These are phyloP conservation scores for Sciurus carolinensis DNA, from an alignment of 2,797 vertebrate species.

Conservation along the genomic window DNA sequence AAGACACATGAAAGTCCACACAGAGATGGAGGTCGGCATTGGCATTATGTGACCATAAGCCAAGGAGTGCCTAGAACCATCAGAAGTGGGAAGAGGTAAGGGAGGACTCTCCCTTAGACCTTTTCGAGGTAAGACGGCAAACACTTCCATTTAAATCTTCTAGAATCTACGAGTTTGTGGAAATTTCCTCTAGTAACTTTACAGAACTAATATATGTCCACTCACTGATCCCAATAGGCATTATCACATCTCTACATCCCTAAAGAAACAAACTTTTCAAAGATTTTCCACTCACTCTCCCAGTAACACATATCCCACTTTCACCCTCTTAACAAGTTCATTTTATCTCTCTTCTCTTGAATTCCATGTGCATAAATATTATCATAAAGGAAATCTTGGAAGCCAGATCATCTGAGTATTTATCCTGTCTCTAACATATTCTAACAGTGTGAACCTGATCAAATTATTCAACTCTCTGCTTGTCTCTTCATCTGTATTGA, in stretches of 20 bases:
- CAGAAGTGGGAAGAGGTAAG: not conserved
- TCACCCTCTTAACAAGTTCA: not conserved
- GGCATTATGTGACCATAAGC: not conserved
- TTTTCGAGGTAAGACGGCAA: not conserved
- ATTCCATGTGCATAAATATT: not conserved
- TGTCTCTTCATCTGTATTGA: not conserved
- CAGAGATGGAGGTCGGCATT: not conserved
- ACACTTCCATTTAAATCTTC: not conserved
- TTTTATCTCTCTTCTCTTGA: not conserved
- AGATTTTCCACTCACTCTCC: too few species aligned
- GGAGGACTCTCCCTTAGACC: too few species aligned
- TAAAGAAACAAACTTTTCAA: not conserved
- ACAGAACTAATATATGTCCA: not conserved
- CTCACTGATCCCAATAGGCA: accelerated
- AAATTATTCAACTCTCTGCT: accelerated
- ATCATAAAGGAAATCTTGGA: not conserved
- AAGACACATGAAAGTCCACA: not conserved
- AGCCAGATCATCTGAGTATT: too few species aligned
- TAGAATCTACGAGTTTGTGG: not conserved
- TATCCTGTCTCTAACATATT: not conserved
- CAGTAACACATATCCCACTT: not conserved
- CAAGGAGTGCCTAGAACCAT: too few species aligned
- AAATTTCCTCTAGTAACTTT: not conserved
- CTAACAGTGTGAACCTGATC: too few species aligned
- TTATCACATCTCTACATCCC: accelerated